Evolutionary conservation across 2,888 invertebrate genomes (phyloP).

Genomic region (Temnothorax rugatulus): DNA sequence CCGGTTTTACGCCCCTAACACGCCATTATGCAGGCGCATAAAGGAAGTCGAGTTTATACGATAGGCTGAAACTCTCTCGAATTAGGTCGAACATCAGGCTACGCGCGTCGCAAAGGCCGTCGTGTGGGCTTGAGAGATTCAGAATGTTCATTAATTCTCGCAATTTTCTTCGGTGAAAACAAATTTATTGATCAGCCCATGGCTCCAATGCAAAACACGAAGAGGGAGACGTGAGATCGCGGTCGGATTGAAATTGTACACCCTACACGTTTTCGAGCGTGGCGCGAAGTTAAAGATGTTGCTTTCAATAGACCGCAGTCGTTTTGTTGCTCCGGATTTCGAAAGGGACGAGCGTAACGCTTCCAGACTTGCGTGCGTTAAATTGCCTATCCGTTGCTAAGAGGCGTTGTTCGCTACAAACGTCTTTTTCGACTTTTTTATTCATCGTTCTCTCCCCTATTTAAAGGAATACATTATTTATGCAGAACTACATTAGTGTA

Average conservation of each 20-base stretch:
- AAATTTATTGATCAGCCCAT: neutral
- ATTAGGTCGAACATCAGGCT: conserved; percentile 35
- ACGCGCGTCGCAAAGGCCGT: neutral
- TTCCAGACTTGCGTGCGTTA: conserved; percentile 57
- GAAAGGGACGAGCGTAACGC: conserved; percentile 35
- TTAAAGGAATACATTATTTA: conserved; percentile 40
- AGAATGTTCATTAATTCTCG: neutral
- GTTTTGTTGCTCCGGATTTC: conserved; percentile 36
- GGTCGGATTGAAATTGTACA: conserved; percentile 12
- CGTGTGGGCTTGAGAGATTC: conserved; percentile 8
- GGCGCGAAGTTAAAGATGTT: conserved; percentile 31
- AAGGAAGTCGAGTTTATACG: conserved; percentile 46
- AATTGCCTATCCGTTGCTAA: conserved; percentile 52
- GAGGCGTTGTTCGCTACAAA: conserved; percentile 47
- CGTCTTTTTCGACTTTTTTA: conserved; percentile 25
- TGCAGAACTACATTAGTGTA: conserved; percentile 18
- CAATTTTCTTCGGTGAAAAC: neutral
- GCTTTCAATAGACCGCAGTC: conserved; percentile 34
- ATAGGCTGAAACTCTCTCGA: conserved; percentile 27
- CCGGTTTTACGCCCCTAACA: conserved; percentile 23
- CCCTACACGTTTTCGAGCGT: conserved; percentile 13
- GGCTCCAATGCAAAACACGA: neutral
- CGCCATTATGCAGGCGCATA: conserved; percentile 39
- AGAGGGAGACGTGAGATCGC: neutral
- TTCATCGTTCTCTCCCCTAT: conserved; percentile 26